Conservation (phyloP, 2,888 invertebrate species). For the Chrysodeixis includens region DNA sequence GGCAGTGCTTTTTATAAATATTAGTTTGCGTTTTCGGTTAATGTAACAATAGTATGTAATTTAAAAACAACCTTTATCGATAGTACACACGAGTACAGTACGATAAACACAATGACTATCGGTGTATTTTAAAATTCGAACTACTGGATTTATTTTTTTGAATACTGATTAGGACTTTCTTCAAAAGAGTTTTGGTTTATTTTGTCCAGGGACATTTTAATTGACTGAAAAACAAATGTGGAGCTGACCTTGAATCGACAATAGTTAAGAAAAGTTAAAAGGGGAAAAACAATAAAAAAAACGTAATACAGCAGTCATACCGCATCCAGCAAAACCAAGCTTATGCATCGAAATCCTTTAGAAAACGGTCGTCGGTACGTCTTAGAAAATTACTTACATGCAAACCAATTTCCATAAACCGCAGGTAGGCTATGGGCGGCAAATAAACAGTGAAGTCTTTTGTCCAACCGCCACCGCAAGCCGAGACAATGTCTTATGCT, state of each 20-base stretch:
- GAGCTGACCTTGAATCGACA: too few relatives aligned
- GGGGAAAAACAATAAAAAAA: neutral
- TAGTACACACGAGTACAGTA: too few relatives aligned
- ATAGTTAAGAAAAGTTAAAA: too few relatives aligned
- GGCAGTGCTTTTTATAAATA: neutral
- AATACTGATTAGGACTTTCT: too few relatives aligned
- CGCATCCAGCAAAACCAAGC: constrained; percentile 51
- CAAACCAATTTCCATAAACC: constrained; percentile 83
- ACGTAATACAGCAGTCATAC: neutral
- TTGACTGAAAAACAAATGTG: too few relatives aligned
- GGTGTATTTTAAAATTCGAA: too few relatives aligned
- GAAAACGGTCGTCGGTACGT: constrained; percentile 76
- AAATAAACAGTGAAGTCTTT: constrained; percentile 83
- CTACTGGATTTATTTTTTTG: too few relatives aligned
- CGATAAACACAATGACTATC: too few relatives aligned
- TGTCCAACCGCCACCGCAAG: constrained; percentile 83
- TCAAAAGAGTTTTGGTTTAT: too few relatives aligned
- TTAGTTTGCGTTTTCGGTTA: neutral
- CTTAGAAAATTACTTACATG: constrained; percentile 88
- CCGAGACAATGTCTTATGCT: constrained; percentile 80
- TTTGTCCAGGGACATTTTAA: too few relatives aligned
- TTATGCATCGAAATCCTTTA: constrained; percentile 65
- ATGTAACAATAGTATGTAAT: too few relatives aligned
- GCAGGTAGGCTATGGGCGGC: constrained; percentile 80
- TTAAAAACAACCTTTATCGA: too few relatives aligned